Evolutionary conservation across 1,140 invertebrate genomes (phyloP), one percentile per base, ranked within the genome.

Genomic region (Drosophila navojoa): DNA sequence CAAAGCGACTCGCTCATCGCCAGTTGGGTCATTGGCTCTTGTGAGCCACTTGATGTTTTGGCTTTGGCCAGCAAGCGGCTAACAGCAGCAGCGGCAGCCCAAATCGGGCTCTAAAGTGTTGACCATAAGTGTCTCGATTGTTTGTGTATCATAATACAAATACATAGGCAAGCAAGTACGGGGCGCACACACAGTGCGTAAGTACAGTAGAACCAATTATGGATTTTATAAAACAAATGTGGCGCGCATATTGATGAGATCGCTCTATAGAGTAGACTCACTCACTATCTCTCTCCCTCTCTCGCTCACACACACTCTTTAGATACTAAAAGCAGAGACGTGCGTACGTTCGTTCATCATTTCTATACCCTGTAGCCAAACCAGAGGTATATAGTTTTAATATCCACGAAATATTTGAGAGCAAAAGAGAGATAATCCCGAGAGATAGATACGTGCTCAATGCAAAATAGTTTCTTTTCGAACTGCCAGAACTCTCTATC

Each of bases 121-220:
- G 81, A 73, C 87, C 87, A 90, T 90, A 90, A 90, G 84, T 89
- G 84, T 84, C 84, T 72, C 76, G 84, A 84, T 89, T 89, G 84
- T 89, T 89, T 89, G 79, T 89, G 84, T 89, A 89, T 89, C 84
- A 89, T 89, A 89, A 84, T 82, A 84, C 78, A 86, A 45, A 58
- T 66, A 76, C 61, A 63, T 29, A 49, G 49, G 27, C 59, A 55
- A 22, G 25, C 47, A 15, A 25, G 63, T 29, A 54, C 47, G 47
- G 32, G 57, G 54, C 50, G 57, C 60, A 64, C 61, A 76, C 57
- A 72, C 73, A 45, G 87, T 90, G 87, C 87, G 87, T 90, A 90
- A 90, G 87, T 90, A 90, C 87, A 90, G 87, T 90, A 90, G 87
- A 90, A 90, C 87, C 87, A 90, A 90, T 90, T 90, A 90, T 90